These are phyloP conservation scores for Chrysocyon brachyurus DNA, from an alignment of 2,797 vertebrate genomes.

Conservation along the genomic window DNA sequence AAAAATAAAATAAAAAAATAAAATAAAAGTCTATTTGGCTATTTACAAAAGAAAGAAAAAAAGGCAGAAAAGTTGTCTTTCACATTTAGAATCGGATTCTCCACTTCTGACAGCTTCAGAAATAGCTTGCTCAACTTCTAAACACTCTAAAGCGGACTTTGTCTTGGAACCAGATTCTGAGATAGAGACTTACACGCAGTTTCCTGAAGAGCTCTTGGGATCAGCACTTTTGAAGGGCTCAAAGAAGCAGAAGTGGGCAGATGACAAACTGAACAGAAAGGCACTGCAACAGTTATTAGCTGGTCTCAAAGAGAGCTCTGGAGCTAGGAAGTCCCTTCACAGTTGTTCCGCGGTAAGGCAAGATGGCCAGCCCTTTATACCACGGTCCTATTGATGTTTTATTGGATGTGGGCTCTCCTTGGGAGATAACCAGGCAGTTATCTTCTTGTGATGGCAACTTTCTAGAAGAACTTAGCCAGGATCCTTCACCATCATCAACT, in stretches of 20 bases:
- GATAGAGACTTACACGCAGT: neutral
- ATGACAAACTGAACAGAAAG: neutral
- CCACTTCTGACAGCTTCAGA: neutral
- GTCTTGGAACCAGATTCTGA: neutral
- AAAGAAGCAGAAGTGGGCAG: neutral
- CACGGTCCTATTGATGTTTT: neutral
- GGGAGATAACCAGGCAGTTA: neutral
- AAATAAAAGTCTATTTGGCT: neutral
- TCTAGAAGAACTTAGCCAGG: neutral
- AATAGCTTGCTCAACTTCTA: neutral
- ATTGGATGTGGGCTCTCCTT: neutral
- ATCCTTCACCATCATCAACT: neutral
- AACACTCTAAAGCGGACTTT: neutral
- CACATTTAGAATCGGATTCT: neutral
- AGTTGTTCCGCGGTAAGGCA: neutral
- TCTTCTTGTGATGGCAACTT: neutral
- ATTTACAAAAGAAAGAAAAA: neutral
- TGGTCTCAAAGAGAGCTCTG: neutral
- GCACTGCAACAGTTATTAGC: neutral
- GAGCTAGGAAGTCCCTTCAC: neutral
- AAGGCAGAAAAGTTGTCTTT: neutral
- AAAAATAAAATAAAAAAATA: neutral
- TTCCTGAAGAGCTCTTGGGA: neutral
- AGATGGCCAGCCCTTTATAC: neutral
- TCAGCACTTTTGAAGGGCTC: neutral